Base-by-base conservation (phyloP, 2,113 vertebrate genomes). In the Loxodonta africana region DNA sequence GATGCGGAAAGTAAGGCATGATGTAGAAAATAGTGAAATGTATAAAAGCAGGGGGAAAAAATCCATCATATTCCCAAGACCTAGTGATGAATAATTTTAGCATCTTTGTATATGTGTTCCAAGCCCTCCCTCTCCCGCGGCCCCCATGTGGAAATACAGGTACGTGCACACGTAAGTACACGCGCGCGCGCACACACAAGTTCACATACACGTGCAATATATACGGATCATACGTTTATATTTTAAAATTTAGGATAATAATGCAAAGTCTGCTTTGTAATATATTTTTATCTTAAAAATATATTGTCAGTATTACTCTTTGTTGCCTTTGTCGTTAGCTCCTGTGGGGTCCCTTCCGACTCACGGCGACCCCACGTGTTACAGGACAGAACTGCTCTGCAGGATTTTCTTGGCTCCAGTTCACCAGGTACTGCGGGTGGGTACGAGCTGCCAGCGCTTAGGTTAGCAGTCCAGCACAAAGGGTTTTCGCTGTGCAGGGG, bases 1-100 rank as follows among this genome's bases (percentile, higher is more conserved):
- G 76, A 94, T 71, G 91, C 76, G 86, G 86, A 96, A 95, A 74
- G 41, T 93, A 91, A 84, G 84, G 51, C 17, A 21, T 51, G 7
- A 41, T 94, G 71, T 78, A 90, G 87, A 80, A 91, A 76, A 92
- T 53, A 57, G 67, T 92, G 73, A 86, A 90, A 77, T 90, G 48
- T 48, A 76, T 15, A 28, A 89, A 90, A 92, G 30, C 15, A 51
- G 48, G 37, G 33, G 33, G 18, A 71, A 67, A 48, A 87, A 78
- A 33, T 48, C 25, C 78, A 44, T 77, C 67, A 14, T 30, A 76
- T 88, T 94, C 63, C n/a, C 26, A 77, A 23, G 78, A 80, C 11
- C 44, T 88, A 44, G n/a, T 33, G 48, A 83, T 37, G 69, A 85
- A 90, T 85, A 71, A n/a, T 93, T 88, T 90, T 23, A n/a, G 76